phyloP scores from a whole-genome alignment of 2,797 vertebrate species.

The Sebastes steindachneri region DNA sequence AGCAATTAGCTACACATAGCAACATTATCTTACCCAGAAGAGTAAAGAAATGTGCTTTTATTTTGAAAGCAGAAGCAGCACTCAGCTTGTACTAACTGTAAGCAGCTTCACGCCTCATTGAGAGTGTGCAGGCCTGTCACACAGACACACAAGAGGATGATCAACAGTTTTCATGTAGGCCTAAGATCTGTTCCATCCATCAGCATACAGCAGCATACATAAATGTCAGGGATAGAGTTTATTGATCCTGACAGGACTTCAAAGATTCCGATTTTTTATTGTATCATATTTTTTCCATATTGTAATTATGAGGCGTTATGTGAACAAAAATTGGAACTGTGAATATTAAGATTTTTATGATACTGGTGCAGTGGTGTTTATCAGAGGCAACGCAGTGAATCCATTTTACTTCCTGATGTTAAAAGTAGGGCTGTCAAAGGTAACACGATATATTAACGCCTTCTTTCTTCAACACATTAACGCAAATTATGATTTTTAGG shows the following conservation, averaged over 20 bases:
- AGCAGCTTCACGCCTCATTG: not conserved
- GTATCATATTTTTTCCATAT: no score
- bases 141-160: not conserved
- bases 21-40: not conserved
- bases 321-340: not conserved
- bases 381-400: not conserved
- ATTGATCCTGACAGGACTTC: not conserved
- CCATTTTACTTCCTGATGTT: not conserved
- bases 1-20: not conserved
- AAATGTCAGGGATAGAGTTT: not conserved
- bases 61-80: conserved; percentile 2
- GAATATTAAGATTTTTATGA: not conserved
- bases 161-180: not conserved
- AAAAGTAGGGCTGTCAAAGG: no score
- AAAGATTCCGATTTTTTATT: no score
- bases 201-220: not conserved
- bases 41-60: not conserved
- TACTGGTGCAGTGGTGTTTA: not conserved
- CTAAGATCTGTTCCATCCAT: not conserved
- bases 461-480: not conserved
- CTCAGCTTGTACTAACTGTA: not conserved
- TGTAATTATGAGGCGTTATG: no score
- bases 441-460: no score
- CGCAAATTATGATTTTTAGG: no score
- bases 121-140: not conserved